phyloP scores from a whole-genome alignment of 2,888 invertebrate genomes.

The Dexiosoma caninum region DNA sequence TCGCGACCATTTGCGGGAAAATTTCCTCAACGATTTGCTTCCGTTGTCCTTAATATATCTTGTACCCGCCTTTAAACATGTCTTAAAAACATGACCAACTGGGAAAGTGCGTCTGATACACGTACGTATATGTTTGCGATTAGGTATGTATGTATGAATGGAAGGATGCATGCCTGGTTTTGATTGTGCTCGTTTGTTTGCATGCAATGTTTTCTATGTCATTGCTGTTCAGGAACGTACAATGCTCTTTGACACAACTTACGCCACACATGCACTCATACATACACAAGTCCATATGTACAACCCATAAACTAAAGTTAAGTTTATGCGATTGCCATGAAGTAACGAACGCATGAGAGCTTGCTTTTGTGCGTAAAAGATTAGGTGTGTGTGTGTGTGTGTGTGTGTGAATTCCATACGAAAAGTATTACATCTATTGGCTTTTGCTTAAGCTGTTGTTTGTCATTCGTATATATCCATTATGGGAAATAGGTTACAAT shows the following conservation, averaged over 20 bases:
- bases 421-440: background rate
- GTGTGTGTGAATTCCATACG: background rate
- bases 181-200: background rate
- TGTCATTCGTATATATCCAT: background rate
- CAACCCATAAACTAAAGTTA: background rate
- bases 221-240: conserved; percentile 35
- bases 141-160: background rate
- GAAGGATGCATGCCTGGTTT: background rate
- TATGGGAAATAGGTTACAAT: background rate
- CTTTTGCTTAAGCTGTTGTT: background rate
- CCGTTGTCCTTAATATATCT: too few relatives aligned
- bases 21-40: too few relatives aligned
- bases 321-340: background rate
- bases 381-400: background rate
- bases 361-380: background rate
- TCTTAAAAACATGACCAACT: too few relatives aligned
- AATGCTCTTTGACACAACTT: conserved; percentile 54
- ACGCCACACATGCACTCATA: conserved; percentile 2
- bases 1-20: too few relatives aligned
- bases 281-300: background rate
- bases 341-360: background rate
- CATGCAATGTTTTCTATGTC: conserved; percentile 28
- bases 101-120: too few relatives aligned
- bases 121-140: too few relatives aligned
- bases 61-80: too few relatives aligned